Percentiles rank a stretch among this genome's conserved stretches.
phyloP scores from a whole-genome alignment of 2,113 vertebrate genomes.

The Oryctolagus cuniculus region DNA sequence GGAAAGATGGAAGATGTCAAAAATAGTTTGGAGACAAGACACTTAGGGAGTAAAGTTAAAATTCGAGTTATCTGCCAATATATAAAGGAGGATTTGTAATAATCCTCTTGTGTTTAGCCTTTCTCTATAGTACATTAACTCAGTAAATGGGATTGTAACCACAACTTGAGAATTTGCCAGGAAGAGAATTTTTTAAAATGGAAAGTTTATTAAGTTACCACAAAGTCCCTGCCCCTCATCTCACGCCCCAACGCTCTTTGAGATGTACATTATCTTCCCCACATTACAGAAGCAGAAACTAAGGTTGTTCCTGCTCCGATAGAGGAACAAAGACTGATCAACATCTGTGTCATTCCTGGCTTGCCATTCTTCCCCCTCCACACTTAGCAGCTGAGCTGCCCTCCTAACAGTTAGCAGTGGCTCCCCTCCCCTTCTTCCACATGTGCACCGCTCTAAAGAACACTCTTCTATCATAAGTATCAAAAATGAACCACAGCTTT shows the following conservation, averaged over 20 bases:
- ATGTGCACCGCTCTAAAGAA: not conserved
- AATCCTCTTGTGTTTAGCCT: not conserved
- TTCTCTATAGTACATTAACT: not conserved
- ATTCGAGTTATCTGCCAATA: not conserved
- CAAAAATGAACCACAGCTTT: not conserved
- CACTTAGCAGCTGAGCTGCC: not conserved
- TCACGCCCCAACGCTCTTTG: not conserved
- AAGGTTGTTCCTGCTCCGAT: not conserved
- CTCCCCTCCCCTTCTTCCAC: not conserved
- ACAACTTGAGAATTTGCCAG: not conserved
- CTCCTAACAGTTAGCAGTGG: not conserved
- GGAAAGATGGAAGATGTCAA: not conserved
- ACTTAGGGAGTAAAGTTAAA: not conserved
- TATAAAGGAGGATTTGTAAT: not conserved
- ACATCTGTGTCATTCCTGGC: not conserved
- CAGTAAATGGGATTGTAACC: not conserved
- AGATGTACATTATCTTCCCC: not conserved
- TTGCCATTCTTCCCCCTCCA: not conserved
- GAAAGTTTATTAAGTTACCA: not conserved
- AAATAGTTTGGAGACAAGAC: not conserved
- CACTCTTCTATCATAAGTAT: not conserved
- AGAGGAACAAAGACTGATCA: fast-evolving
- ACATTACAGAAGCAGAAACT: not conserved
- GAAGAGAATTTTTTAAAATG: not conserved
- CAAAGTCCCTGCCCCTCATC: not conserved